Conservation (phyloP, 2,797 vertebrate genomes). For the Pitangus sulphuratus region DNA sequence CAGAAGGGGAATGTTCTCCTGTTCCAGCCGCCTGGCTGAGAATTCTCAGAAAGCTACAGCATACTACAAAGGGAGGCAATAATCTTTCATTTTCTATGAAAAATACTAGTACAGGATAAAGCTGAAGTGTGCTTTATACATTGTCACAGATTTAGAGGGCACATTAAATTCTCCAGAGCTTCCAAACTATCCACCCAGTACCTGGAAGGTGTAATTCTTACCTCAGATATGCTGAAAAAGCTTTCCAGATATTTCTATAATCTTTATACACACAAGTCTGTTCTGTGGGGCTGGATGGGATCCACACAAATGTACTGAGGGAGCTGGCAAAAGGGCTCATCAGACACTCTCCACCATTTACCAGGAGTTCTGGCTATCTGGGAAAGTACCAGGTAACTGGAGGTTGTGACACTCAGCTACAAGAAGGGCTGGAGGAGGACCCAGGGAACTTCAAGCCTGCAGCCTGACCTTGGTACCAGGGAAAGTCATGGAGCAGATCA, state of each 20-base stretch:
- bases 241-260: not conserved
- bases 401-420: not conserved
- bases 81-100: constrained; percentile 50
- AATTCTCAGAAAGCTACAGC: constrained; percentile 9
- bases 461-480: not conserved
- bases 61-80: constrained; percentile 35
- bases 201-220: not conserved
- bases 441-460: not conserved
- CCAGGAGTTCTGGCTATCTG: not conserved
- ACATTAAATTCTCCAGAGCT: not conserved
- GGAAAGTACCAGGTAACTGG: not conserved
- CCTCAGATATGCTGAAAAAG: not conserved
- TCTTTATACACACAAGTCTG: not conserved
- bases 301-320: not conserved
- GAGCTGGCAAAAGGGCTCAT: not conserved
- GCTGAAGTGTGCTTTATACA: not conserved
- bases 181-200: not conserved
- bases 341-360: not conserved
- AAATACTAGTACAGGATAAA: not conserved
- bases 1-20: constrained; percentile 13
- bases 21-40: constrained; percentile 11
- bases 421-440: not conserved
- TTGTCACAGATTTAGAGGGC: not conserved
- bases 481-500: not conserved
- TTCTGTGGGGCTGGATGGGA: not conserved